Conservation (phyloP, 2,888 invertebrate genomes). For the Melieria picta region DNA sequence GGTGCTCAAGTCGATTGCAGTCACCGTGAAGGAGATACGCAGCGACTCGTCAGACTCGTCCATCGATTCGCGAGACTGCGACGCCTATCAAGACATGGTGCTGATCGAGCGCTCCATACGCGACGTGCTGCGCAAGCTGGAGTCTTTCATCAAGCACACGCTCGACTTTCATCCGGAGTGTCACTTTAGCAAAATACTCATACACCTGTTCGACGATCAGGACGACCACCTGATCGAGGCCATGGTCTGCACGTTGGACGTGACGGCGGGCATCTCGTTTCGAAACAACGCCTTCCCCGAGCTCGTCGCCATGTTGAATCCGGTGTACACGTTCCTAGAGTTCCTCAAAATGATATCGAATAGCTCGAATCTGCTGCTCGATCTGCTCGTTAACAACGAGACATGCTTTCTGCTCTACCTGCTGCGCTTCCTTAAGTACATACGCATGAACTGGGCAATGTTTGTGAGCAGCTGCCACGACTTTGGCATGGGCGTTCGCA, state of each 20-base stretch:
- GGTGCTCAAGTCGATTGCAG: conserved; percentile 87
- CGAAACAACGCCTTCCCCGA: conserved; percentile 83
- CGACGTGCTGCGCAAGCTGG: conserved; percentile 83
- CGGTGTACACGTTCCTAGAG: conserved; percentile 86
- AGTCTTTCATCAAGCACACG: conserved; percentile 81
- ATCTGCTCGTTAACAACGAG: conserved; percentile 88
- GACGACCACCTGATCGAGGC: conserved; percentile 91
- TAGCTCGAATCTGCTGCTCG: conserved; percentile 82
- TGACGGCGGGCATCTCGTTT: conserved; percentile 85
- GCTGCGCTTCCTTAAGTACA: conserved; percentile 84
- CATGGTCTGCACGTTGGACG: conserved; percentile 91
- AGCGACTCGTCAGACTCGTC: conserved; percentile 89
- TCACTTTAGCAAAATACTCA: conserved; percentile 86
- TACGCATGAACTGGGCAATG: conserved; percentile 83
- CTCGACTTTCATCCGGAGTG: conserved; percentile 89
- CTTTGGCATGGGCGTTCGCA: conserved; percentile 65
- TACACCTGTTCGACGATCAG: conserved; percentile 88
- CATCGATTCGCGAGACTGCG: conserved; percentile 84
- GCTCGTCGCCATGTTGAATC: conserved; percentile 83
- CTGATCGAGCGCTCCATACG: conserved; percentile 86
- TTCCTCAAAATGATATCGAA: conserved; percentile 85
- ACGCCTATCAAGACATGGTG: conserved; percentile 89
- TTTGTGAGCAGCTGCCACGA: conserved; percentile 82
- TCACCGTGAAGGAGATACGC: conserved; percentile 88
- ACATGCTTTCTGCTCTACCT: conserved; percentile 89